phyloP scores from a whole-genome alignment of 1,140 invertebrate genomes.

The Cotesia glomerata region DNA sequence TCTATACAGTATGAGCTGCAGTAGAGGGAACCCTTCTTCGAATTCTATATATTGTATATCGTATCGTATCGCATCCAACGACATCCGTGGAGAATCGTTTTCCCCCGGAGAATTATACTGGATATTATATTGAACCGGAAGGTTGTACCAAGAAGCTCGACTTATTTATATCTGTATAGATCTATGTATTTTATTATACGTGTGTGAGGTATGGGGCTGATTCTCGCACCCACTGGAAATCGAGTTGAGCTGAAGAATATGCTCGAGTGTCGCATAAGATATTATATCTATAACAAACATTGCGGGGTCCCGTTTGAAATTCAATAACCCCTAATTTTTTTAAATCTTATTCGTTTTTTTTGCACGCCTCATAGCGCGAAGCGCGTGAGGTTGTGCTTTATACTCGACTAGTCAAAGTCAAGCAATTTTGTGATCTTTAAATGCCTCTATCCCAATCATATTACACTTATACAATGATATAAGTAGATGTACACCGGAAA shows the following conservation, averaged over 20 bases:
- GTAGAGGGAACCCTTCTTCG: conserved; percentile 48
- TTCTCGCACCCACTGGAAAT: conserved; percentile 16
- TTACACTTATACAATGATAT: too few species aligned
- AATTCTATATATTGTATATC: conserved; percentile 16
- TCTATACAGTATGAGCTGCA: background rate
- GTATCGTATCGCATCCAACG: conserved; percentile 43
- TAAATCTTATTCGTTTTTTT: background rate
- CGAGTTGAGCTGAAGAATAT: conserved; percentile 2
- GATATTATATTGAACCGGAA: conserved; percentile 59
- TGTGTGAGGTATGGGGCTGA: conserved; percentile 3
- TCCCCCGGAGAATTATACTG: conserved; percentile 49
- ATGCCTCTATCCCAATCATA: too few species aligned
- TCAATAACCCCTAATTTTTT: background rate
- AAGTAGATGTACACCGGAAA: too few species aligned
- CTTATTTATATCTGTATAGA: background rate
- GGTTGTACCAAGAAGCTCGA: conserved; percentile 27
- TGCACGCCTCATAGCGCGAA: too few species aligned
- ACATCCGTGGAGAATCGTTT: conserved; percentile 57
- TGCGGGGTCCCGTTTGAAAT: background rate
- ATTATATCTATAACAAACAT: background rate
- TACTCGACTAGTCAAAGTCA: too few species aligned
- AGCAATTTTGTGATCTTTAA: too few species aligned
- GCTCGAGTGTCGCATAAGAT: background rate
- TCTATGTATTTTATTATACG: background rate
- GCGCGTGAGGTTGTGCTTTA: too few species aligned